A percentile compares a stretch with the other conserved stretches of the same genome.
Conservation (phyloP, 1,140 invertebrate species). For the Schlechtendalia chinensis region DNA sequence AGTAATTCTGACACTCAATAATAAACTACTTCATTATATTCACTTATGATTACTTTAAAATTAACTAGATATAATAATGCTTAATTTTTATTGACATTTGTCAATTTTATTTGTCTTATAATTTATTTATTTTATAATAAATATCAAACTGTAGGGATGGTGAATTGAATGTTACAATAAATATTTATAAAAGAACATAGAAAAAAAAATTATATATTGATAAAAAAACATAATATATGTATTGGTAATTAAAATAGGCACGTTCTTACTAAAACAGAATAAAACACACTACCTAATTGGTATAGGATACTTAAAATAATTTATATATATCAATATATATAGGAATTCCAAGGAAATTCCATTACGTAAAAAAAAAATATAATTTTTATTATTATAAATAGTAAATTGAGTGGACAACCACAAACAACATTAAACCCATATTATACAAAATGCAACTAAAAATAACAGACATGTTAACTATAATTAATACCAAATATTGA, state of each 20-base stretch:
- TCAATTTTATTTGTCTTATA: no score
- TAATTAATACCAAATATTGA: constrained; percentile 17
- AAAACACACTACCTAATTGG: constrained; percentile 14
- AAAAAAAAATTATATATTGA: constrained; percentile 18
- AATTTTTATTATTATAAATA: constrained; percentile 5
- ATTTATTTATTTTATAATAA: not conserved
- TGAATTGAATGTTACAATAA: constrained; percentile 18
- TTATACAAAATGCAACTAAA: constrained; percentile 11
- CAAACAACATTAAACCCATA: constrained; percentile 37
- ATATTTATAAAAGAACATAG: not conserved
- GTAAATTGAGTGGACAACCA: constrained; percentile 13
- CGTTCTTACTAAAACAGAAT: constrained; percentile 32
- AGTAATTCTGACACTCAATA: constrained; percentile 8
- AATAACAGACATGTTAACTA: constrained; percentile 13
- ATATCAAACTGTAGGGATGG: not conserved
- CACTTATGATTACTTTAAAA: not conserved
- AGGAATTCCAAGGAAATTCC: not conserved
- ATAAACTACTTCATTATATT: constrained; percentile 14
- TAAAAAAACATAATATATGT: constrained; percentile 42
- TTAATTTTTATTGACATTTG: constrained; percentile 3
- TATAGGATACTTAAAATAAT: constrained; percentile 11
- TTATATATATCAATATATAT: not conserved
- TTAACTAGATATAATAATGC: constrained; percentile 11
- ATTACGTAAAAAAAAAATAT: not conserved
- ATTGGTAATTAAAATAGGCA: constrained; percentile 36